A percentile compares a stretch with the other conserved stretches of the same genome.
Conservation (phyloP, 1,140 invertebrate species). For the Leptinotarsa defecta region DNA sequence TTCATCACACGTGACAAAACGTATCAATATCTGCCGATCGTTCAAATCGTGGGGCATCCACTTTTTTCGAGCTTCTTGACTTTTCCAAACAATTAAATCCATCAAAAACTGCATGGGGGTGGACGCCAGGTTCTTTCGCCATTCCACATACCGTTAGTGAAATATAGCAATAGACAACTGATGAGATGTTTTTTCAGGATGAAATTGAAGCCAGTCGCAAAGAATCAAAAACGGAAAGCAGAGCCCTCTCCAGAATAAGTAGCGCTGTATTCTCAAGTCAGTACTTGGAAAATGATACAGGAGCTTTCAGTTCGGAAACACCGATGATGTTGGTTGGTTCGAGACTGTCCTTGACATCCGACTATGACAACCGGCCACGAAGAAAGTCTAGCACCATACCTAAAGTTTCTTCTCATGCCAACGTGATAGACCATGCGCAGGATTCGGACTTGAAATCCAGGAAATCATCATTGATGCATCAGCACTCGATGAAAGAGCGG, state of each 20-base stretch:
- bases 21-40: too few relatives aligned
- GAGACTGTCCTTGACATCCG: background rate
- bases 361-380: background rate
- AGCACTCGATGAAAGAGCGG: constrained; percentile 1
- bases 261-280: constrained; percentile 1
- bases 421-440: background rate
- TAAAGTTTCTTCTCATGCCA: background rate
- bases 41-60: too few relatives aligned
- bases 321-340: constrained; percentile 5
- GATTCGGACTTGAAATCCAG: background rate
- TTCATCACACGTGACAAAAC: too few relatives aligned
- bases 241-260: background rate
- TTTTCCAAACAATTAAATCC: too few relatives aligned
- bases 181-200: background rate
- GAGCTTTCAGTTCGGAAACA: constrained; percentile 4
- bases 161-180: too few relatives aligned
- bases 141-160: too few relatives aligned
- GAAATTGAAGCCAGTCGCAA: background rate
- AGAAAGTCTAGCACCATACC: background rate
- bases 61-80: too few relatives aligned
- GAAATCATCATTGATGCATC: background rate
- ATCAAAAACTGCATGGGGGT: too few relatives aligned
- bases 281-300: constrained; percentile 11
- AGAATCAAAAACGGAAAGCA: constrained; percentile 16
- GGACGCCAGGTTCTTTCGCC: too few relatives aligned